These are phyloP conservation scores for Agrypnus murinus DNA, from an alignment of 2,888 invertebrate species.

Conservation along the genomic window DNA sequence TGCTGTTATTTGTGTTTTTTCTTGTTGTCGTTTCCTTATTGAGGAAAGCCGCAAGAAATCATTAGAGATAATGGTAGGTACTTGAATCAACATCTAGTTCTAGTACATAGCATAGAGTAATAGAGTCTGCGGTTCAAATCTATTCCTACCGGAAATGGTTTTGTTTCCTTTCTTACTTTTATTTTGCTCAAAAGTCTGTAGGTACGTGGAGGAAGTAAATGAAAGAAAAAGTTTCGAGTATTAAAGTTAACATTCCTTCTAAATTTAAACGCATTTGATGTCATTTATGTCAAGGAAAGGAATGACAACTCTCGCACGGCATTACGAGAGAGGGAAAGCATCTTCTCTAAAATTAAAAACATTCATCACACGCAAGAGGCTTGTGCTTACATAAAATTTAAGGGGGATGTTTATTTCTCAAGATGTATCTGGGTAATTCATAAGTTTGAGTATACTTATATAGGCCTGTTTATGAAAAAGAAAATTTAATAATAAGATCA, in stretches of 20 bases:
- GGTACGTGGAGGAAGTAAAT: not conserved
- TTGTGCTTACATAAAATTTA: conserved; percentile 27
- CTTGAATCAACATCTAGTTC: too few species aligned
- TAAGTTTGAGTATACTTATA: too few species aligned
- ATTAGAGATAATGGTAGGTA: too few species aligned
- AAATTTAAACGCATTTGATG: conserved; percentile 29
- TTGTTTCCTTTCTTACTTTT: not conserved
- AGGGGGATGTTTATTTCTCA: not conserved
- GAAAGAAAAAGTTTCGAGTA: conserved; percentile 5
- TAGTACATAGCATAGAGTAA: too few species aligned
- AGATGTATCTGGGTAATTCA: too few species aligned
- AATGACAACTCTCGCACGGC: not conserved
- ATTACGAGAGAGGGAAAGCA: conserved; percentile 8
- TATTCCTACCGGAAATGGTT: not conserved
- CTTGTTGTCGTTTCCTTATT: not conserved
- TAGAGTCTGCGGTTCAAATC: too few species aligned
- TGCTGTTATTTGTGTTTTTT: not conserved
- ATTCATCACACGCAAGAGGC: conserved; percentile 33
- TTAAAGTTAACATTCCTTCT: conserved; percentile 23
- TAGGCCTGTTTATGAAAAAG: too few species aligned
- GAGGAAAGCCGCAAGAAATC: not conserved
- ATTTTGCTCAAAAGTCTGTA: too few species aligned
- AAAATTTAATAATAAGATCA: too few species aligned
- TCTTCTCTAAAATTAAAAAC: conserved; percentile 36
- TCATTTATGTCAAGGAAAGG: conserved; percentile 23